Conservation (phyloP, 2,797 vertebrate genomes). For the Morelia viridis region DNA sequence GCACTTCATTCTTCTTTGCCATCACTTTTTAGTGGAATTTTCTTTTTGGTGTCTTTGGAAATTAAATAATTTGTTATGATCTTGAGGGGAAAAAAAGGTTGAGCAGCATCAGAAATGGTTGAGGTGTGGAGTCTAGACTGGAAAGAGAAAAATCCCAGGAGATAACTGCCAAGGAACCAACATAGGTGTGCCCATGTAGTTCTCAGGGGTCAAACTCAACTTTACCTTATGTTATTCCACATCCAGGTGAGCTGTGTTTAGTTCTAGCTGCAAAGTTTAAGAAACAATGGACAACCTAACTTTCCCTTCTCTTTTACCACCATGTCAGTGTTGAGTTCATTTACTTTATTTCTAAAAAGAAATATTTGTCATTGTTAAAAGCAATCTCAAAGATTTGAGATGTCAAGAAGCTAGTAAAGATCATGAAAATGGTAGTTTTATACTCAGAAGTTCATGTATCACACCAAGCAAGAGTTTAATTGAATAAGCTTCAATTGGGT, state of each 20-base stretch:
- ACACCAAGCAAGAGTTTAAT: too few species aligned
- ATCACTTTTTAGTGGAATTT: not conserved
- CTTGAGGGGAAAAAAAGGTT: not conserved
- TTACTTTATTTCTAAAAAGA: too few species aligned
- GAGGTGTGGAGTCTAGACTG: too few species aligned
- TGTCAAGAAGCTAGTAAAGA: not conserved
- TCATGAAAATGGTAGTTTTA: not conserved
- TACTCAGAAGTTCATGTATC: not conserved
- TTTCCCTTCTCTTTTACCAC: not conserved
- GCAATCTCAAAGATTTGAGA: too few species aligned
- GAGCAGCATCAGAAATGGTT: too few species aligned
- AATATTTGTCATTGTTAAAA: too few species aligned
- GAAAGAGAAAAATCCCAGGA: too few species aligned
- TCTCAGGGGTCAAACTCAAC: too few species aligned
- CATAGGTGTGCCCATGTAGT: too few species aligned
- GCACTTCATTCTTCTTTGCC: not conserved
- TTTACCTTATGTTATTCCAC: not conserved
- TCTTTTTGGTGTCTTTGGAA: not conserved
- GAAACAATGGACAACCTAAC: not conserved
- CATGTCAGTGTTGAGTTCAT: too few species aligned
- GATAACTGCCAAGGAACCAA: too few species aligned
- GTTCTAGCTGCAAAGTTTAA: not conserved
- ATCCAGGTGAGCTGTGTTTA: not conserved
- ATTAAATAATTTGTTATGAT: not conserved
- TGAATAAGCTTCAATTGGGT: too few species aligned